These are phyloP conservation scores for Pseudoips prasinana DNA, from an alignment of 2,888 invertebrate genomes.

Conservation along the genomic window DNA sequence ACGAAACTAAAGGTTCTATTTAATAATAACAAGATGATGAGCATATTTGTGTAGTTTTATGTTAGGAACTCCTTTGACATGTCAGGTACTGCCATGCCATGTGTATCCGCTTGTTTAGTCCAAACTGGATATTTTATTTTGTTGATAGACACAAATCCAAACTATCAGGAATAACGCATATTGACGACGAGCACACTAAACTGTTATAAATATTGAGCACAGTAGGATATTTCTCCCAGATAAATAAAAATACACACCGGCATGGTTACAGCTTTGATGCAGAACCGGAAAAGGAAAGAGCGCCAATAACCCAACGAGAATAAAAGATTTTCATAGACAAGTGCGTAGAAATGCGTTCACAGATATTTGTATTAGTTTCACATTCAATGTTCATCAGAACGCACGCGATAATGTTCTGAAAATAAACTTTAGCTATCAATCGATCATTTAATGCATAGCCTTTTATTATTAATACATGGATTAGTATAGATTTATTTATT, in stretches of 20 bases:
- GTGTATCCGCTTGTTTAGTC: constrained; percentile 63
- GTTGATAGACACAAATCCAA: constrained; percentile 17
- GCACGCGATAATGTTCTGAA: no score
- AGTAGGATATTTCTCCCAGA: constrained; percentile 43
- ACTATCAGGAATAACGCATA: constrained; percentile 30
- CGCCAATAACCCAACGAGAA: constrained; percentile 55
- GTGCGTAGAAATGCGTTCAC: constrained; percentile 12
- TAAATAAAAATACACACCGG: constrained; percentile 78
- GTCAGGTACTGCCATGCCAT: constrained; percentile 79
- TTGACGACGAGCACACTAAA: constrained; percentile 39
- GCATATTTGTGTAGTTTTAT: constrained; percentile 19
- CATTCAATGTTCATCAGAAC: no score
- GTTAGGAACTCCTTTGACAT: constrained; percentile 47
- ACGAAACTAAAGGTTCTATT: constrained; percentile 7
- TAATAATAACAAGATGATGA: no score
- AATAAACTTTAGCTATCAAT: no score
- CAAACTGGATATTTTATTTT: constrained; percentile 25
- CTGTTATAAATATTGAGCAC: constrained; percentile 41
- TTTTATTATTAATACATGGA: no score
- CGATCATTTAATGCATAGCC: no score
- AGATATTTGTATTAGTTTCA: no score
- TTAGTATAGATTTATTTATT: no score
- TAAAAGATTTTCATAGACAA: constrained; percentile 29
- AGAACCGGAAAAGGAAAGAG: constrained; percentile 82
- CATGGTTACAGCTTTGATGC: constrained; percentile 81